Conservation (phyloP, 2,888 invertebrate species). For the Caenorhabditis sp. region DNA sequence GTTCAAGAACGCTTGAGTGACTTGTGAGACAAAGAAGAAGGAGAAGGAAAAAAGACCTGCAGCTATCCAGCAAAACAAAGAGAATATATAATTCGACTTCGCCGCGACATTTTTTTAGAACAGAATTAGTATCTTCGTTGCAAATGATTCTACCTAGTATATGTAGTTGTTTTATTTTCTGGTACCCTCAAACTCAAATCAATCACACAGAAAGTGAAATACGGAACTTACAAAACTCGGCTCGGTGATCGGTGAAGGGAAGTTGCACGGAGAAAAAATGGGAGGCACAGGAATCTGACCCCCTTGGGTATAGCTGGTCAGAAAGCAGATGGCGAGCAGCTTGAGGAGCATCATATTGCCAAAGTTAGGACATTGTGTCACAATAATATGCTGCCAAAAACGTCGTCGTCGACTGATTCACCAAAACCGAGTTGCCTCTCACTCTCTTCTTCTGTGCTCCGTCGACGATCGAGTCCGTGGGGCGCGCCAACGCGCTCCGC, state of each 20-base stretch:
- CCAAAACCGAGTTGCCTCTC: slow-evolving; percentile 52
- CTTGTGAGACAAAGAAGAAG: slow-evolving; percentile 46
- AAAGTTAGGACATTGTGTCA: slow-evolving; percentile 52
- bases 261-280: slow-evolving; percentile 75
- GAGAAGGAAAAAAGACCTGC: neutral
- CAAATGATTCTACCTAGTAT: neutral
- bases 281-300: slow-evolving; percentile 72
- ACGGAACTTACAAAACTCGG: slow-evolving; percentile 62
- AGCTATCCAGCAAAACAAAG: slow-evolving; percentile 49
- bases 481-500: slow-evolving; percentile 62
- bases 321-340: slow-evolving; percentile 22
- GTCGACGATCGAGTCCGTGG: slow-evolving; percentile 56
- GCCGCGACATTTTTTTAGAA: slow-evolving; percentile 20
- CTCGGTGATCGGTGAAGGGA: slow-evolving; percentile 71
- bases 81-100: slow-evolving; percentile 47
- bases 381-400: slow-evolving; percentile 63
- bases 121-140: slow-evolving; percentile 1
- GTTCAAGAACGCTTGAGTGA: slow-evolving; percentile 63
- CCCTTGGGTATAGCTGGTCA: slow-evolving; percentile 32
- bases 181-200: neutral
- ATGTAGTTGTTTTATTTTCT: too few species aligned
- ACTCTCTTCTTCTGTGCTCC: slow-evolving; percentile 28
- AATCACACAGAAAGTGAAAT: neutral
- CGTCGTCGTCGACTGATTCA: slow-evolving; percentile 58
- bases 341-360: slow-evolving; percentile 43